Base-by-base conservation (phyloP, 2,113 vertebrate species). In the Trinectes maculatus region DNA sequence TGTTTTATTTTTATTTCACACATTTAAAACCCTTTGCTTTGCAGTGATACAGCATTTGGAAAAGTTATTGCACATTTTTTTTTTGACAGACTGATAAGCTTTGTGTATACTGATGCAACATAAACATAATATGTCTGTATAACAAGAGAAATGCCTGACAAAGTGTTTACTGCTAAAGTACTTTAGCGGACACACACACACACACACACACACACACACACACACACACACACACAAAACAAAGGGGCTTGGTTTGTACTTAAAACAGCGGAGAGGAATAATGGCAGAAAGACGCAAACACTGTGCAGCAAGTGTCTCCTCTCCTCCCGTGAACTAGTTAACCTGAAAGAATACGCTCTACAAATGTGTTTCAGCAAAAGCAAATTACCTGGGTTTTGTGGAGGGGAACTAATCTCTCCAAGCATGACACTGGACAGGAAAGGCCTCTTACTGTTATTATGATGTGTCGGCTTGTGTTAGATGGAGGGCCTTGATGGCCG, bases 401-500 rank as follows among this genome's bases (percentile, higher is more conserved):
- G 88, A 92, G 92, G 90, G 91, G 91, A 94, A 94, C 92, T 93
- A 94, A 93, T 94, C 91, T 93, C 83, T 90, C 89, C 87, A 89
- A 89, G 89, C 90, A 91, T 93, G 93, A 94, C 92, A 92, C 86
- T 81, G 91, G 92, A 93, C 91, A 93, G 91, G 90, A 91, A 89
- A 89, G 91, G 87, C 88, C 92, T 92, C 92, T 93, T 92, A 92
- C 90, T 92, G 90, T 92, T 93, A 94, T 94, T 94, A 93, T 93
- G 91, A 93, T 90, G 91, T 93, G 93, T 93, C 91, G 86, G 85
- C 91, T 93, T 71, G 82, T 77, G 90, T 93, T 94, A 93, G 90
- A 87, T 86, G 78, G 86, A 90, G 85, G 89, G 90, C 82, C 87
- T 83, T 92, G 91, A 93, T 89, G 92, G 83, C 84, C 88, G 80